Base-by-base conservation (phyloP, 2,888 invertebrate species). In the Diaprepes abbreviatus region DNA sequence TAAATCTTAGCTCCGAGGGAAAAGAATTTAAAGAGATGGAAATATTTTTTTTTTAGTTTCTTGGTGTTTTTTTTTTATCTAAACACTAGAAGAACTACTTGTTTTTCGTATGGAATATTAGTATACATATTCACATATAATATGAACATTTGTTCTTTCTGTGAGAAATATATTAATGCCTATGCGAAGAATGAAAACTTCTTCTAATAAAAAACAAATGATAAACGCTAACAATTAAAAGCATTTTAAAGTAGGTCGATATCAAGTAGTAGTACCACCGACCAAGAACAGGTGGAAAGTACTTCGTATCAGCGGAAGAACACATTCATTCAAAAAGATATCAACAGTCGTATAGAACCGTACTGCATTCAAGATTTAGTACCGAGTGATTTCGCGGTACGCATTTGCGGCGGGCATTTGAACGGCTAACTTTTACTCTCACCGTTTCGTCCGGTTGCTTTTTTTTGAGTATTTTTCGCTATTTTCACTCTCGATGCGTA, bases 341-440 rank as follows among this genome's bases (percentile, higher is more conserved):
- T 43, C 54, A 40, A 48, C 52, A 43, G 55, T 21, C 45, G 48
- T 9, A 45, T 19, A 65, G 64, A 65, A 55, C 40, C 64, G 40
- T 55, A 43, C 36, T 9, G 38, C 55, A 21, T 17, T 35, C 55
- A 1, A 19, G 55, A 57, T 55, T 64, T 36, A 21, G 35, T 48
- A 10, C 36, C 17, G 63, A 28, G 38, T 31, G 28, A 50, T 43
- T 24, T 38, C 33, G 19, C 50, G 31, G 54, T 31, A 17, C n/a
- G 10, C 31, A 24, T 40, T 43, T 19, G 36, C 24, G 31, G 31
- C 10, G 36, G 17, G 31, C 17, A 28, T 50, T 38, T 36, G 50
- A 35, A 40, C 54, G 28, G 9, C 12, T 54, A 57, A 65, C 64
- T 65, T 65, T 65, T 65, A 65, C 64, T 65, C 57, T 65, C 33